Evolutionary conservation across 1,140 invertebrate genomes (phyloP), one percentile per base, ranked within the genome.

Genomic region (Diuraphis noxia): DNA sequence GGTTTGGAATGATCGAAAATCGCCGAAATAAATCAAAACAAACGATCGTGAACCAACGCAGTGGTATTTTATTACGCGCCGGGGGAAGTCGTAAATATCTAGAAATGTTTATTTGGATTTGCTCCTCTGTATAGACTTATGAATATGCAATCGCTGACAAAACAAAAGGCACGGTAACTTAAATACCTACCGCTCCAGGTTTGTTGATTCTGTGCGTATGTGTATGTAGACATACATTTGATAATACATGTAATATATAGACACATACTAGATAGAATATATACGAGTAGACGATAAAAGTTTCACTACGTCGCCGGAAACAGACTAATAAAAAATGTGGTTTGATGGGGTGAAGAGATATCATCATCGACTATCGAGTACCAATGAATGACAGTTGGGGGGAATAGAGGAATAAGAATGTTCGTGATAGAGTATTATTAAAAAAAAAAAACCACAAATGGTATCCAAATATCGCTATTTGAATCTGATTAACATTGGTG

Each of bases 311-410:
- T 38, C 85, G 30, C 41, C 40, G 56, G 52, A 77, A 72, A 43
- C 21, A n/a, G 30, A 88, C 56, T 88, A 88, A 88, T 88, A 88
- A 88, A 88, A 88, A 88, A 88, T 88, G 87, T 41, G 87, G 87
- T 72, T 88, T 88, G 52, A 88, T 88, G 87, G 56, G 87, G 25
- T 72, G 63, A 88, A 88, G 25, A 63, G 87, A 88, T 88, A 72
- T 7, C 86, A 40, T 88, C 49, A 56, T 56, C 38, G 36, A 63
- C 36, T 41, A 56, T 56, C 38, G 36, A 63, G 52, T 41, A 38
- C 25, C 30, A 41, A 63, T 41, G 86, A 88, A 88, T 49, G 36
- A 49, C 19, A 86, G 23, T 17, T 34, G 43, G n/a, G 8, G 40
- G 34, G n/a, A 6, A 21, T 1, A 86, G 13, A 38, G 34, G 21